Percentiles rank a stretch among this genome's conserved stretches.
These are phyloP conservation scores for Morpho achilles DNA, from an alignment of 2,888 invertebrate species.

Conservation along the genomic window DNA sequence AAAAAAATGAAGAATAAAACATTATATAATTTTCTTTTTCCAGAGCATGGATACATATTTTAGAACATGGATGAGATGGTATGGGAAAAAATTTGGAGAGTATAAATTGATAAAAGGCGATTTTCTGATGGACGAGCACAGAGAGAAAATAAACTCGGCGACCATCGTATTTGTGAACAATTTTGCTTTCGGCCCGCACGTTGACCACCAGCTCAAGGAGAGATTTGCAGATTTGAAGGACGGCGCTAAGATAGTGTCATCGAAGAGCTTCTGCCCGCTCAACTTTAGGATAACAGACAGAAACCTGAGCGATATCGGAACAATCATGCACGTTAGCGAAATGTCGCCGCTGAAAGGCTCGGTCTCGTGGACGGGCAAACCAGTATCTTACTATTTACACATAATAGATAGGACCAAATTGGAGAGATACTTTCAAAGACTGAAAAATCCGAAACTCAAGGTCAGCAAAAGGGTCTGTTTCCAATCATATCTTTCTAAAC, in stretches of 20 bases:
- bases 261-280: slow-evolving; percentile 98
- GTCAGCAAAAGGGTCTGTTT: slow-evolving; percentile 80
- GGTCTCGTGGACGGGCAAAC: slow-evolving; percentile 99
- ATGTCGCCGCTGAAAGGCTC: slow-evolving; percentile 96
- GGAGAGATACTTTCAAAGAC: slow-evolving; percentile 96
- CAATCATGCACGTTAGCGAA: slow-evolving; percentile 98
- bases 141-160: slow-evolving; percentile 95
- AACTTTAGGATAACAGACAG: slow-evolving; percentile 99
- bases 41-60: slow-evolving; percentile 94
- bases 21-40: slow-evolving; percentile 34
- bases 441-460: slow-evolving; percentile 93
- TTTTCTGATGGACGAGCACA: slow-evolving; percentile 94
- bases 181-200: slow-evolving; percentile 98
- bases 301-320: slow-evolving; percentile 98
- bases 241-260: slow-evolving; percentile 97
- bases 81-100: slow-evolving; percentile 95
- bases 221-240: slow-evolving; percentile 97
- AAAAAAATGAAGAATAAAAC: too few species aligned
- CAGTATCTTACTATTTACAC: slow-evolving; percentile 99
- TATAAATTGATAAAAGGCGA: slow-evolving; percentile 96
- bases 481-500: slow-evolving; percentile 51
- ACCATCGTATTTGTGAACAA: slow-evolving; percentile 99
- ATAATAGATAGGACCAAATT: slow-evolving; percentile 98
- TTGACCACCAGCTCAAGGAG: slow-evolving; percentile 97
- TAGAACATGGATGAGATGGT: slow-evolving; percentile 98